Evolutionary conservation across 2,888 invertebrate species (phyloP).

Genomic region (Leptinotarsa peninsularis): DNA sequence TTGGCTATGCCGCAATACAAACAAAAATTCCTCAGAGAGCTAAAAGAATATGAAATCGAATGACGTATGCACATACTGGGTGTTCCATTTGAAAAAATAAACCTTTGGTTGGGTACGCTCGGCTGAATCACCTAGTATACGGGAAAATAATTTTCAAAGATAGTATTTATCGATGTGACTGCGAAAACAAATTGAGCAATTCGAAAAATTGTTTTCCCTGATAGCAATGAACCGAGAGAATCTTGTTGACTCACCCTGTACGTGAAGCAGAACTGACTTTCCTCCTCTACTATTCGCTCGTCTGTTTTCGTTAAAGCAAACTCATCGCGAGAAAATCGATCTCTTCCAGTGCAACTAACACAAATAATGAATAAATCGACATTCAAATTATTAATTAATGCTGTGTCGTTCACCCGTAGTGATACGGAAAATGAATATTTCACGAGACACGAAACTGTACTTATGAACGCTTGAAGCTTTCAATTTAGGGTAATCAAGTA

Average conservation of each 20-base stretch:
- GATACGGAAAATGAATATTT: constrained; percentile 39
- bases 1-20: too few relatives aligned
- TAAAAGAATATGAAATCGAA: too few relatives aligned
- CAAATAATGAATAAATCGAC: constrained; percentile 41
- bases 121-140: too few relatives aligned
- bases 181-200: too few relatives aligned
- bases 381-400: constrained; percentile 39
- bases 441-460: constrained; percentile 23
- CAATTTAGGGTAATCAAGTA: constrained; percentile 9
- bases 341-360: constrained; percentile 29
- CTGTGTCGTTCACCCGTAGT: constrained; percentile 40
- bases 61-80: too few relatives aligned
- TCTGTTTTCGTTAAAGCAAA: constrained; percentile 8
- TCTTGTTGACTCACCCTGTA: not conserved
- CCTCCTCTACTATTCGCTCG: not conserved
- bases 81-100: too few relatives aligned
- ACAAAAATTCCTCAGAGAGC: too few relatives aligned
- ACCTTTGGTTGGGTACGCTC: too few relatives aligned
- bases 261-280: not conserved
- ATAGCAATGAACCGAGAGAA: too few relatives aligned
- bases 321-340: constrained; percentile 31
- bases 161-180: too few relatives aligned
- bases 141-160: too few relatives aligned
- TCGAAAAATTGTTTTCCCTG: too few relatives aligned
- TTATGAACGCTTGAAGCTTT: not conserved